phyloP scores from a whole-genome alignment of 1,140 invertebrate species.

The Euura lappo region DNA sequence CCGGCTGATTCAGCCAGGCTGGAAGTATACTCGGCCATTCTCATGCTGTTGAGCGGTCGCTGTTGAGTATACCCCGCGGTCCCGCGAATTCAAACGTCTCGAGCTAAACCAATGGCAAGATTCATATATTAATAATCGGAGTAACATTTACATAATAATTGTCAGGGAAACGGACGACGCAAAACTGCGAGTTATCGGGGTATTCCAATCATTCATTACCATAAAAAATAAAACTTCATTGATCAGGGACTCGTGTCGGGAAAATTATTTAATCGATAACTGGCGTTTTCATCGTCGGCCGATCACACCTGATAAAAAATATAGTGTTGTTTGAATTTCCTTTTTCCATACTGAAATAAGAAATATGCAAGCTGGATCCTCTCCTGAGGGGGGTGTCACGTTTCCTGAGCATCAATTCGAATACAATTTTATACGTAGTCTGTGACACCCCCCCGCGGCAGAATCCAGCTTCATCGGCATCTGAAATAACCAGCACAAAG shows the following conservation, averaged over 20 bases:
- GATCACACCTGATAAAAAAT: no score
- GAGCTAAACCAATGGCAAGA: conserved; percentile 48
- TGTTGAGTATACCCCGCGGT: conserved; percentile 60
- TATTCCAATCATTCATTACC: no score
- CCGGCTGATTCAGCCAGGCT: conserved; percentile 57
- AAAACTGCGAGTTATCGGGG: not conserved
- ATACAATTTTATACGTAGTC: no score
- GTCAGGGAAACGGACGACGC: no score
- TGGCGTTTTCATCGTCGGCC: not conserved
- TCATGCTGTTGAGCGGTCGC: conserved; percentile 61
- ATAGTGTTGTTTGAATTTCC: not conserved
- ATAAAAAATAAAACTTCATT: not conserved
- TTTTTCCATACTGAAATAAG: conserved; percentile 1
- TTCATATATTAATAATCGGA: not conserved
- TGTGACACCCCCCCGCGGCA: no score
- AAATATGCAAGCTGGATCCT: not conserved
- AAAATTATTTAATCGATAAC: not conserved
- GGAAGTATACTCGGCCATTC: conserved; percentile 62
- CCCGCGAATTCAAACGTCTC: conserved; percentile 54
- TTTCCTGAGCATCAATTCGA: no score
- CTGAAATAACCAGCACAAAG: no score
- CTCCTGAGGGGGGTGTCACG: no score
- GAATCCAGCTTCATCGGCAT: no score
- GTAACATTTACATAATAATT: no score
- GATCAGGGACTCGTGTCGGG: no score